Percentiles rank a stretch among this genome's conserved stretches.
Conservation (phyloP, 2,797 vertebrate genomes). For the Pangasius sanitwongsei region DNA sequence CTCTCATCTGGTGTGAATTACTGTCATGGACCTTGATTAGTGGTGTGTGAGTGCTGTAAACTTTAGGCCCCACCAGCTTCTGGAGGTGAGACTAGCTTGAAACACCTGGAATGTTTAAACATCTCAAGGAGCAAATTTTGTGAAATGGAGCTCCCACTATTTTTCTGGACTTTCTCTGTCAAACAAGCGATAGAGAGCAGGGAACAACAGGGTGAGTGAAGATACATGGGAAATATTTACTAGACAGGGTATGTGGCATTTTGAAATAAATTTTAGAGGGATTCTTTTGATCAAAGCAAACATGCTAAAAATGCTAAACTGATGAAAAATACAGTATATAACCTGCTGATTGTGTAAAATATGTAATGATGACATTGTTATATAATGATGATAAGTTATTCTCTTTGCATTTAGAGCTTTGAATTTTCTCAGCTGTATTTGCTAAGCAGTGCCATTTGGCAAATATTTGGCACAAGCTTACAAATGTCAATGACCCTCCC, state of each 20-base stretch:
- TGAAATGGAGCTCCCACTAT: constrained; percentile 40
- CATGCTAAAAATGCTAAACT: background rate
- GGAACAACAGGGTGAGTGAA: background rate
- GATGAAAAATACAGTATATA: background rate
- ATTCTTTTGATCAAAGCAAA: background rate
- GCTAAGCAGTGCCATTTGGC: background rate
- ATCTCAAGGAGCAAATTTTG: constrained; percentile 43
- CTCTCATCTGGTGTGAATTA: constrained; percentile 72
- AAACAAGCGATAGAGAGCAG: constrained; percentile 24
- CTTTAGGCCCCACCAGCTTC: constrained; percentile 37
- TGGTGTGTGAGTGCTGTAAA: constrained; percentile 63
- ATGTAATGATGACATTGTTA: background rate
- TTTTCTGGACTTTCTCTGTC: constrained; percentile 28
- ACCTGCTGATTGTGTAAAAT: background rate
- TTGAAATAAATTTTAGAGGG: background rate
- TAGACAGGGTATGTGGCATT: background rate
- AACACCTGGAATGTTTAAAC: constrained; percentile 60
- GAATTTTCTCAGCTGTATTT: constrained; percentile 21
- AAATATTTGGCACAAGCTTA: constrained; percentile 20
- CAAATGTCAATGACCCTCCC: constrained; percentile 32
- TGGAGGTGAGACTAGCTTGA: constrained; percentile 49
- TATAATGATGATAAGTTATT: background rate
- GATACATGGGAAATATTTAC: background rate
- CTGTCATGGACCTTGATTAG: constrained; percentile 68
- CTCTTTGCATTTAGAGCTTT: background rate